phyloP scores from a whole-genome alignment of 2,113 vertebrate species.

The Cephalopterus ornatus region DNA sequence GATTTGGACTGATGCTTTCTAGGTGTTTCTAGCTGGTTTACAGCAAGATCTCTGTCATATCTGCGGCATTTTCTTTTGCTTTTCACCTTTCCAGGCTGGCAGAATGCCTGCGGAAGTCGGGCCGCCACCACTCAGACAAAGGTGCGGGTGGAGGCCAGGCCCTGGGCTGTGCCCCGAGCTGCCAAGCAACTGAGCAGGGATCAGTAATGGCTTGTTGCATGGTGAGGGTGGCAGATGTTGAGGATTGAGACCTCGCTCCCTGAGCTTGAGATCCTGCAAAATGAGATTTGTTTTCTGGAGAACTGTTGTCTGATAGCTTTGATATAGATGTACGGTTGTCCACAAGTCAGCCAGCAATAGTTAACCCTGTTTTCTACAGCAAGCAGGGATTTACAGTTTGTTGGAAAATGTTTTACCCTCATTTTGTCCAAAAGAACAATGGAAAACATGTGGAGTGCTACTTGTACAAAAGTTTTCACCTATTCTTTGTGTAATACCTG shows the following conservation, averaged over 20 bases:
- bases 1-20: background rate
- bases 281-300: background rate
- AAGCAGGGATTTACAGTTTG: background rate
- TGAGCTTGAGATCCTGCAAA: background rate
- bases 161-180: background rate
- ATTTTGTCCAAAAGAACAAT: background rate
- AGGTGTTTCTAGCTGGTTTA: background rate
- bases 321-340: background rate
- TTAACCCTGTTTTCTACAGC: background rate
- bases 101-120: background rate
- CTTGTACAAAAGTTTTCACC: background rate
- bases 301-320: background rate
- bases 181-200: background rate
- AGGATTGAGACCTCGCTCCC: accelerated
- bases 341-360: background rate
- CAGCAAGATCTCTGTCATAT: accelerated
- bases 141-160: background rate
- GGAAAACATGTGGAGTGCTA: accelerated
- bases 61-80: background rate
- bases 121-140: accelerated
- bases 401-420: background rate
- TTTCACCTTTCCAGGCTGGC: background rate
- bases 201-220: accelerated
- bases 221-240: background rate
- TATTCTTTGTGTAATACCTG: background rate